These are phyloP conservation scores for Siniperca scherzeri DNA, from an alignment of 2,797 vertebrate genomes.

Conservation along the genomic window DNA sequence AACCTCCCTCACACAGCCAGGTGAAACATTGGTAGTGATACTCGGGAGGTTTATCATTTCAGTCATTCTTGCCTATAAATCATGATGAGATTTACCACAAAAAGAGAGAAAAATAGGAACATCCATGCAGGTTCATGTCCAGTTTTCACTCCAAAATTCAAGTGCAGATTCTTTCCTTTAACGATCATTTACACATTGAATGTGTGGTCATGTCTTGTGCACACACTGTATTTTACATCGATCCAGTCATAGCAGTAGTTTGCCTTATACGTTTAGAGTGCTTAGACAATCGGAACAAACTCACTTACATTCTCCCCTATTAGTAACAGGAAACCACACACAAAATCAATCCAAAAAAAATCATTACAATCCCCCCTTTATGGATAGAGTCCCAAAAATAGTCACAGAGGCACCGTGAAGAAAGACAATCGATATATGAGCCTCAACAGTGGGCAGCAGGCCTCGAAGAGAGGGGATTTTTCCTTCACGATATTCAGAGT, in stretches of 20 bases:
- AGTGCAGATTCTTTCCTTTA: constrained; percentile 12
- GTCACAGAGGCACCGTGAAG: constrained; percentile 55
- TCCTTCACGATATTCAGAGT: constrained; percentile 23
- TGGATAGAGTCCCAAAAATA: background rate
- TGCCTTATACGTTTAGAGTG: constrained; percentile 28
- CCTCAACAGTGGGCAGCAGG: constrained; percentile 16
- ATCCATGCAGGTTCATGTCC: background rate
- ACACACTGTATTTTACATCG: constrained; percentile 1
- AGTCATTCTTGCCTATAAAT: background rate
- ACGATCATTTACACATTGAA: constrained; percentile 4
- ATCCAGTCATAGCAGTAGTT: constrained; percentile 16
- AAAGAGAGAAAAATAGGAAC: background rate
- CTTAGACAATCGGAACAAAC: constrained; percentile 47
- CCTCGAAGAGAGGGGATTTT: constrained; percentile 7
- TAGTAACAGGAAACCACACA: constrained; percentile 21
- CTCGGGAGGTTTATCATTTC: background rate
- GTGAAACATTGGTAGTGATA: constrained; percentile 1
- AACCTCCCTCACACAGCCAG: background rate
- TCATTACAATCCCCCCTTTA: background rate
- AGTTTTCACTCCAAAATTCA: constrained; percentile 22
- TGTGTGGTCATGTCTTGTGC: background rate
- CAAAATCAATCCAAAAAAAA: constrained; percentile 22
- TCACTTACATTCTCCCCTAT: constrained; percentile 37
- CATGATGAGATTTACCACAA: background rate
- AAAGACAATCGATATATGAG: constrained; percentile 60